These are phyloP conservation scores for Tetraneura akinire DNA, from an alignment of 1,140 invertebrate species.

Conservation along the genomic window DNA sequence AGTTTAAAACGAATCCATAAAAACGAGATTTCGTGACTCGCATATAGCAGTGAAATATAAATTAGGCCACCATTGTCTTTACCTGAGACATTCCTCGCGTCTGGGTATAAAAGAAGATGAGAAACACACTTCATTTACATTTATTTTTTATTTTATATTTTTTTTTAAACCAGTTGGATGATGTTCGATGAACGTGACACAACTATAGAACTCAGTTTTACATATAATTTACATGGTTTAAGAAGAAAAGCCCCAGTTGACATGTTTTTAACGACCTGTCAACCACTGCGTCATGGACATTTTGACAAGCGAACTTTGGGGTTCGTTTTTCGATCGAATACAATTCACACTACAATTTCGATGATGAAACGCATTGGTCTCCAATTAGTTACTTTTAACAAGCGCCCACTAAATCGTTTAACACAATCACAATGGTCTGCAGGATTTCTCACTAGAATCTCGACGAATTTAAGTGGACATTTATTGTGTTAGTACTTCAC, in stretches of 20 bases:
- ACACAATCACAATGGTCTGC: constrained; percentile 1
- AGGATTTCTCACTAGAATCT: constrained; percentile 8
- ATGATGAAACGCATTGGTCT: neutral
- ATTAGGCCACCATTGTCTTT: constrained; percentile 22
- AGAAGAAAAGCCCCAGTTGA: constrained; percentile 15
- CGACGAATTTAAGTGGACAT: constrained; percentile 45
- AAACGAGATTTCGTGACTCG: neutral
- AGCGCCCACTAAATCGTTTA: constrained; percentile 24
- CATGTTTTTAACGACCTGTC: constrained; percentile 40
- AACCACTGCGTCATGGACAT: neutral
- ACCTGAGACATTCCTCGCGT: neutral
- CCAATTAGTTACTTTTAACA: constrained; percentile 51
- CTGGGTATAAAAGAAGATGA: neutral
- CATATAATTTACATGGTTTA: constrained; percentile 14
- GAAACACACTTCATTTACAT: neutral
- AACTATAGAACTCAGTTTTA: constrained; percentile 10
- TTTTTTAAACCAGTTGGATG: constrained; percentile 6
- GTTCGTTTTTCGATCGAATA: neutral
- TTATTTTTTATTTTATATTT: no score
- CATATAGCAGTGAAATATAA: neutral
- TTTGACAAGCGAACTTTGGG: constrained; percentile 31
- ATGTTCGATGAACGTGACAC: constrained; percentile 21
- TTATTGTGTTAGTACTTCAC: constrained; percentile 3
- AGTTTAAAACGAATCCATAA: neutral
- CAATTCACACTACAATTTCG: neutral